phyloP scores from a whole-genome alignment of 2,888 invertebrate genomes.

The Beris chalybata region DNA sequence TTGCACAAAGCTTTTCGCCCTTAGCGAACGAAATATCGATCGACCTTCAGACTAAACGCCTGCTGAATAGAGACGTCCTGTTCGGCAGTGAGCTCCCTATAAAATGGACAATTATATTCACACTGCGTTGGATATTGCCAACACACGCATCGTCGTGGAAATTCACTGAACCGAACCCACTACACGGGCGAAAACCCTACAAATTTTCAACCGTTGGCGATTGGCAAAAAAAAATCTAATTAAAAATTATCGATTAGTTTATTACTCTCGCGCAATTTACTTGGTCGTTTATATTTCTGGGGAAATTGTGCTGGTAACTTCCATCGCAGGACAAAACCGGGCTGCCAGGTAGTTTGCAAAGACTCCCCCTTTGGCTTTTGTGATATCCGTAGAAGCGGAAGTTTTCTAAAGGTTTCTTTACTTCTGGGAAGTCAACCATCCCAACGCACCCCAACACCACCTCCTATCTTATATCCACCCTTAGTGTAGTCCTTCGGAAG shows the following conservation, averaged over 20 bases:
- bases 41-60: no score
- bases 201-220: neutral
- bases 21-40: no score
- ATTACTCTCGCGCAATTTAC: slow-evolving; percentile 31
- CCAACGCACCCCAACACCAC: neutral
- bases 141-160: no score
- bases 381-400: neutral
- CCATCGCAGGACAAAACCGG: no score
- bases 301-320: neutral
- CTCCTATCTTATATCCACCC: slow-evolving; percentile 1
- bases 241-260: slow-evolving; percentile 32
- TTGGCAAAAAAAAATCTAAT: slow-evolving; percentile 24
- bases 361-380: neutral
- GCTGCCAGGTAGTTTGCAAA: no score
- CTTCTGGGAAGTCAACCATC: neutral
- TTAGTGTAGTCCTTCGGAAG: slow-evolving; percentile 12
- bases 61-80: no score
- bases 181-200: neutral
- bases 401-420: slow-evolving; percentile 2
- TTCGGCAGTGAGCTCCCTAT: no score
- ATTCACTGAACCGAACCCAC: neutral
- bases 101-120: no score
- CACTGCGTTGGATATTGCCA: no score
- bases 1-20: no score
- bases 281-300: neutral